Base-by-base conservation (phyloP, 2,888 invertebrate genomes). In the Allophyes oxyacanthae region DNA sequence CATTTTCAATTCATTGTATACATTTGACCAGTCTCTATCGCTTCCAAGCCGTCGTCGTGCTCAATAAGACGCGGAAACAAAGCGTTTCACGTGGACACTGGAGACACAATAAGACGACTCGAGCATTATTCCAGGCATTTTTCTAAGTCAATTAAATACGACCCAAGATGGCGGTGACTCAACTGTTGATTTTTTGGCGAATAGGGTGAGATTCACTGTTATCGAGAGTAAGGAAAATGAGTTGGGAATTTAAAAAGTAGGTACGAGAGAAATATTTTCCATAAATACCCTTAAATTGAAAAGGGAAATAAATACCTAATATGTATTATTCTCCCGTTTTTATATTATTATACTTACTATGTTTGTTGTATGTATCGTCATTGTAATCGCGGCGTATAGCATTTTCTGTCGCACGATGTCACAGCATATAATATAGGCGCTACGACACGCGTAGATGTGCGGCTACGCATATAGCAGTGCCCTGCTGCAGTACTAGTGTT, bases 131-230 rank as follows among this genome's bases (percentile, higher is more conserved):
- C 78, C 72, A 58, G 70, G 72, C 81, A 83, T 82, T 85, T 89
- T 89, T 90, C 86, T 85, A 87, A 89, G 87, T 88, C 90, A 90
- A 91, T 91, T 92, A 91, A 88, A 87, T 87, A 77, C 81, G 81
- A 54, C 77, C 82, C 66, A 86, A 87, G 74, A 86, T 85, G 85
- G 87, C 86, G 77, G 70, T 52, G 53, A 55, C 10, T 48, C 61
- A 61, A 57, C 55, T 60, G 64, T 41, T 46, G 56, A 68, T 56
- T 70, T 75, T 77, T 77, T 67, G 50, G 58, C 48, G 44, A 45
- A 8, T 45, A 14, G 42, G 64, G 61, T 61, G 59, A 56, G n/a
- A 10, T 26, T 56, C 30, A 60, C 64, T 50, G 62, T 74, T 63
- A 44, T 52, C 10, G 61, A 43, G 2, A 10, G 28, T 14, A 32